A percentile compares a stretch with the other conserved stretches of the same genome.
These are phyloP conservation scores for Bostrychus sinensis DNA, from an alignment of 2,113 vertebrate species.

Conservation along the genomic window DNA sequence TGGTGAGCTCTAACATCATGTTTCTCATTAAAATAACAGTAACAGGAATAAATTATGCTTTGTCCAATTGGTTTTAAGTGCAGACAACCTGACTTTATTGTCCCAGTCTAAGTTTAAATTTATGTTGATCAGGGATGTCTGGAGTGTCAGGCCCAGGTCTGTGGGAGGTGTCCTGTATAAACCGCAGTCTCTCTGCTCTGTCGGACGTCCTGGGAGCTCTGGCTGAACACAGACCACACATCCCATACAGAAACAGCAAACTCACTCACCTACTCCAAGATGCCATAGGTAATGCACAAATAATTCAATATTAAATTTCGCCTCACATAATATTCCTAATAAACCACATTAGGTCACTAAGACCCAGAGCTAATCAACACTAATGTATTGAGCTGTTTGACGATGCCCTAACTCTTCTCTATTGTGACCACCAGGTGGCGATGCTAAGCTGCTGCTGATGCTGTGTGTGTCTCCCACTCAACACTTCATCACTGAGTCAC, in stretches of 20 bases:
- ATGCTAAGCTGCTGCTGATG: conserved; percentile 85
- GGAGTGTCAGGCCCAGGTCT: conserved; percentile 80
- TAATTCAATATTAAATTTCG: neutral
- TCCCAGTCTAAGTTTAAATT: neutral
- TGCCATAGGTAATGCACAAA: conserved; percentile 70
- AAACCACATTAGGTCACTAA: neutral
- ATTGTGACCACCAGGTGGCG: conserved; percentile 79
- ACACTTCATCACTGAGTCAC: conserved; percentile 80
- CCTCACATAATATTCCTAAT: neutral
- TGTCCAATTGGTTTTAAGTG: too few relatives aligned
- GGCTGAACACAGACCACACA: conserved; percentile 79
- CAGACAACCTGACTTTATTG: neutral
- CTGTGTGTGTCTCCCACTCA: conserved; percentile 85
- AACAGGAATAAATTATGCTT: too few relatives aligned
- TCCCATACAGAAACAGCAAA: conserved; percentile 89
- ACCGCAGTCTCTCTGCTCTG: conserved; percentile 85
- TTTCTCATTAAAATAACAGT: too few relatives aligned
- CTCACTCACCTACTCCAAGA: conserved; percentile 88
- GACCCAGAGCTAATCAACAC: neutral
- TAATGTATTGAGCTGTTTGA: too few relatives aligned
- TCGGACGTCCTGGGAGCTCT: conserved; percentile 85
- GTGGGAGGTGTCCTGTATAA: conserved; percentile 85
- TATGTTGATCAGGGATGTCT: conserved; percentile 77
- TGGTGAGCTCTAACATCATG: conserved; percentile 57
- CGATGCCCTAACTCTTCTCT: neutral